Conservation (phyloP, 2,113 vertebrate genomes). For the Takifugu flavidus region DNA sequence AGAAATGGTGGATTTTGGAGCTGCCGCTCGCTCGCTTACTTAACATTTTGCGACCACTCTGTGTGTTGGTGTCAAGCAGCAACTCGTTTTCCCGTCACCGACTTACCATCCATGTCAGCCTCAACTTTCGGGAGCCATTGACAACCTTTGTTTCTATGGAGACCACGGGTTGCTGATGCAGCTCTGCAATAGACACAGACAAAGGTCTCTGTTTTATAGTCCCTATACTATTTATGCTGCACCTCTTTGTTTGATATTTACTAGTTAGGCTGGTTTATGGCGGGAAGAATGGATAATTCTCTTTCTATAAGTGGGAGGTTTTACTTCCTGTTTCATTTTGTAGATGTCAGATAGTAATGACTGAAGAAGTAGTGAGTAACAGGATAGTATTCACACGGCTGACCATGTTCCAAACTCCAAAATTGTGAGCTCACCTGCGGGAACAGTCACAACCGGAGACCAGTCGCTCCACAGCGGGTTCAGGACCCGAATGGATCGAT, state of each 20-base stretch:
- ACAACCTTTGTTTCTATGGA: not conserved
- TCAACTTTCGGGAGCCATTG: constrained; percentile 44
- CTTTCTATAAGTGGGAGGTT: not conserved
- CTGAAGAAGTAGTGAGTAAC: too few relatives aligned
- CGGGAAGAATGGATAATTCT: too few relatives aligned
- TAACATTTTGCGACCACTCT: not conserved
- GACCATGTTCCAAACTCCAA: not conserved
- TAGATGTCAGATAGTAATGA: not conserved
- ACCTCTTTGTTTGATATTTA: too few relatives aligned
- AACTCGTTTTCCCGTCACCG: not conserved
- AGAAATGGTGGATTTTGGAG: too few relatives aligned
- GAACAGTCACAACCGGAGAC: constrained; percentile 41
- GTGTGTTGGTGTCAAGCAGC: too few relatives aligned
- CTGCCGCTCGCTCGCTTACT: too few relatives aligned
- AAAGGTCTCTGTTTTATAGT: not conserved
- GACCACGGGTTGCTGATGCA: constrained; percentile 45
- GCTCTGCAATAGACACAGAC: constrained; percentile 44
- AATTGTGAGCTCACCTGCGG: constrained; percentile 52
- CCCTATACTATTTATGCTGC: too few relatives aligned
- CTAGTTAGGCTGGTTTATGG: too few relatives aligned
- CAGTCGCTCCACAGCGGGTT: constrained; percentile 65
- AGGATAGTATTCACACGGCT: not conserved
- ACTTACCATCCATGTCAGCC: constrained; percentile 61
- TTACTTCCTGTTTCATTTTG: not conserved
- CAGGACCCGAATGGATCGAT: constrained; percentile 18